A percentile compares a stretch with the other conserved stretches of the same genome.
Conservation (phyloP, 2,888 invertebrate genomes). For the Thera obeliscata region DNA sequence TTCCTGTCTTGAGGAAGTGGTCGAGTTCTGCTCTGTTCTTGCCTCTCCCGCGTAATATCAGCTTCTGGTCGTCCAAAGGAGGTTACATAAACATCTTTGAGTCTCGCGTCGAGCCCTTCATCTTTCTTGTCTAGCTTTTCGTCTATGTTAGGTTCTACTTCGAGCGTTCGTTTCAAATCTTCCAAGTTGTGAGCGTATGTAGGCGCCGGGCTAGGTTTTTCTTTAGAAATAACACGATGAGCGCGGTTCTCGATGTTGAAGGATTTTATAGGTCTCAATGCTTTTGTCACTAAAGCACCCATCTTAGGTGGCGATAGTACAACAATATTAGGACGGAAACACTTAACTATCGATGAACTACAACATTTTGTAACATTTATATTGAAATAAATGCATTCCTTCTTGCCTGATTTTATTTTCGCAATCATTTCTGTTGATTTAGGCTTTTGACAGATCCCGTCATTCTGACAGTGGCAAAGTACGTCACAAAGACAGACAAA, state of each 20-base stretch:
- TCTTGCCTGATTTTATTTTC: not conserved
- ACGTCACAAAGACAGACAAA: constrained; percentile 25
- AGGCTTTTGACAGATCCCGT: not conserved
- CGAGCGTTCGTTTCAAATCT: constrained; percentile 86
- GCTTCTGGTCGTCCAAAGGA: constrained; percentile 85
- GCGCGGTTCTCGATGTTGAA: constrained; percentile 92
- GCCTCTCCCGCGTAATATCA: constrained; percentile 69
- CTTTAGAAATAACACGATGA: constrained; percentile 87
- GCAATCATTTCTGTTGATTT: not conserved
- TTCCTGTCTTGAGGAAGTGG: constrained; percentile 85
- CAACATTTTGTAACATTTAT: constrained; percentile 41
- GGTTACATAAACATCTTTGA: constrained; percentile 90
- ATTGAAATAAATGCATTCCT: not conserved
- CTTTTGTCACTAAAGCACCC: constrained; percentile 87
- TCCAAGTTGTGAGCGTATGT: constrained; percentile 84
- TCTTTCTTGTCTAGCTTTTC: constrained; percentile 87
- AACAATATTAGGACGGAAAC: constrained; percentile 33
- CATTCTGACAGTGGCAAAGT: not conserved
- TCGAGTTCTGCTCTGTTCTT: constrained; percentile 65
- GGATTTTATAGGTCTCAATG: constrained; percentile 85
- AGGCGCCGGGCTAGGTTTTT: constrained; percentile 89
- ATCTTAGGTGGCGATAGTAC: constrained; percentile 80
- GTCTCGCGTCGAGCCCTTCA: constrained; percentile 83
- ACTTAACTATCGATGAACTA: constrained; percentile 37
- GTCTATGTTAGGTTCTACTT: constrained; percentile 86